Percentiles rank a stretch among this genome's conserved stretches.
These are phyloP conservation scores for Setipinna tenuifilis DNA, from an alignment of 2,797 vertebrate species.

Conservation along the genomic window DNA sequence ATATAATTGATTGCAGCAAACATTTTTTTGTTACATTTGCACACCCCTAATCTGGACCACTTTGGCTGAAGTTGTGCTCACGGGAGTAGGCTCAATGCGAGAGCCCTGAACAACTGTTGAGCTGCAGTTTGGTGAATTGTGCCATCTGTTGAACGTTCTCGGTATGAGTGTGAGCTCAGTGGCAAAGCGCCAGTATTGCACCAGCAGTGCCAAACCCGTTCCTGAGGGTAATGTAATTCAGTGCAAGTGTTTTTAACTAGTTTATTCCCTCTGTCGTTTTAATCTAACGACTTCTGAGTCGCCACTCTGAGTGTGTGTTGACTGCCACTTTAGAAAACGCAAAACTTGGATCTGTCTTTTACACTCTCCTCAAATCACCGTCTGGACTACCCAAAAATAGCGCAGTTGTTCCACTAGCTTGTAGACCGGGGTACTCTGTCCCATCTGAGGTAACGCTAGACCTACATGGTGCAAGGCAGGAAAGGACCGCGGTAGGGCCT, in stretches of 20 bases:
- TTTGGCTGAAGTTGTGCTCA: constrained; percentile 16
- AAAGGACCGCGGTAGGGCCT: not conserved
- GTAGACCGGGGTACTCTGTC: not conserved
- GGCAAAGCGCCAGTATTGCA: not conserved
- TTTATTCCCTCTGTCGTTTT: not conserved
- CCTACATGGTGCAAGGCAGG: not conserved
- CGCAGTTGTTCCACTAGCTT: not conserved
- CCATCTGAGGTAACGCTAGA: not conserved
- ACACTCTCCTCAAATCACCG: not conserved
- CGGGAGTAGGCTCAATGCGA: not conserved
- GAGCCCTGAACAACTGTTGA: not conserved
- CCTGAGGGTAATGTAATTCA: constrained; percentile 1
- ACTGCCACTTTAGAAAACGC: not conserved
- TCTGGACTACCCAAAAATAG: not conserved
- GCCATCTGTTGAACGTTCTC: constrained; percentile 45
- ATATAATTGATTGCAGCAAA: not conserved
- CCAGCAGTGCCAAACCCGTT: not conserved
- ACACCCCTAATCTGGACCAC: not conserved
- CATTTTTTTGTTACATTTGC: not conserved
- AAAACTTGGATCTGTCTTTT: not conserved
- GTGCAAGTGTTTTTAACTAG: constrained; percentile 5
- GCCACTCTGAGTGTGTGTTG: not conserved
- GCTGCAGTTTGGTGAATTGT: constrained; percentile 28
- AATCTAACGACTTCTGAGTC: not conserved
- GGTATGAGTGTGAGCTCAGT: not conserved